Evolutionary conservation across 2,113 vertebrate species (phyloP).

Genomic region (Oryzias curvinotus): DNA sequence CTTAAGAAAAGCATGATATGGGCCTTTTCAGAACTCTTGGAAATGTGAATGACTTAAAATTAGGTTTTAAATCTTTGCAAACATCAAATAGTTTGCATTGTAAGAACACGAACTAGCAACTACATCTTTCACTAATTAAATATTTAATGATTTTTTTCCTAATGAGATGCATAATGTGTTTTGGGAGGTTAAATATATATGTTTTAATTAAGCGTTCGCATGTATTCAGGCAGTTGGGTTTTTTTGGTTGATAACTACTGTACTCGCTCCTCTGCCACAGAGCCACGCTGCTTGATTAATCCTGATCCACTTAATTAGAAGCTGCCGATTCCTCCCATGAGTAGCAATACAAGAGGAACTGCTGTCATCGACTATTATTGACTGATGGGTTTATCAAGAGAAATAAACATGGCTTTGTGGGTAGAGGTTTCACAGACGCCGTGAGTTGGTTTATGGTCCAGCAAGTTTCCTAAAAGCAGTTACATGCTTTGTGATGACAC

Average conservation of each 20-base stretch:
- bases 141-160: slow-evolving; percentile 73
- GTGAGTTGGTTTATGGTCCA: no score
- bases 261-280: slow-evolving; percentile 41
- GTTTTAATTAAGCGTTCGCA: slow-evolving; percentile 39
- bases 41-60: no score
- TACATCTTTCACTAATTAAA: slow-evolving; percentile 59
- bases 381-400: slow-evolving; percentile 72
- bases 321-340: slow-evolving; percentile 74
- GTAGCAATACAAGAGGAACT: slow-evolving; percentile 60
- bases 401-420: slow-evolving; percentile 9
- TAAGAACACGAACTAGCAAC: slow-evolving; percentile 14
- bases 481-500: not conserved
- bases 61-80: no score
- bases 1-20: no score
- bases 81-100: no score
- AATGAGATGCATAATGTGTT: slow-evolving; percentile 65
- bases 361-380: slow-evolving; percentile 72
- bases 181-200: slow-evolving; percentile 56
- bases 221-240: slow-evolving; percentile 15
- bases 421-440: slow-evolving; percentile 2
- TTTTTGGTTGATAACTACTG: slow-evolving; percentile 36
- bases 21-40: no score
- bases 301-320: slow-evolving; percentile 78
- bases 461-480: not conserved
- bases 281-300: slow-evolving; percentile 72